A percentile compares a stretch with the other conserved stretches of the same genome.
Evolutionary conservation across 2,888 invertebrate genomes (phyloP).

Genomic region (Sesamia inferens): DNA sequence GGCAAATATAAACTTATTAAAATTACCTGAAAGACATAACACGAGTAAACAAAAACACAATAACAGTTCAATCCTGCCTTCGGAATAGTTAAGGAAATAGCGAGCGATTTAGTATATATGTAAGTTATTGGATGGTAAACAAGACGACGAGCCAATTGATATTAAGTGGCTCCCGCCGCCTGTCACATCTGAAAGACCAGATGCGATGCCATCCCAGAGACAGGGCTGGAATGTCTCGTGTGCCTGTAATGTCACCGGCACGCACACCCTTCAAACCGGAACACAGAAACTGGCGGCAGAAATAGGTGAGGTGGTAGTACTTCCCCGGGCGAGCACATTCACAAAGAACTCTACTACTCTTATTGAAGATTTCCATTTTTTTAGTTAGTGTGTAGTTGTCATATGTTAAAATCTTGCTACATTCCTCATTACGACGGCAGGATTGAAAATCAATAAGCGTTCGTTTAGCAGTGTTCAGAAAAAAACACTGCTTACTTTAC

Average conservation of each 20-base stretch:
- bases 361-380: not conserved
- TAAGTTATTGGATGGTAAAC: not conserved
- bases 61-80: not conserved
- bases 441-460: not conserved
- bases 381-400: too few species aligned
- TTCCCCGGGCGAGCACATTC: not conserved
- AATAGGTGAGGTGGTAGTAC: conserved; percentile 10
- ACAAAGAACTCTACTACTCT: conserved; percentile 10
- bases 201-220: not conserved
- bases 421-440: conserved; percentile 7
- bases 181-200: not conserved
- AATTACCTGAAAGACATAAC: not conserved
- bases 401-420: not conserved
- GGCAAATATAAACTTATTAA: not conserved
- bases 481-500: too few species aligned
- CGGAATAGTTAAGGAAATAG: not conserved
- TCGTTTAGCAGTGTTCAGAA: not conserved
- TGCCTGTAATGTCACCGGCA: conserved; percentile 8
- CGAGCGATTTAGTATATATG: too few species aligned
- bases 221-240: not conserved
- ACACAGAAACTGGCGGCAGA: not conserved
- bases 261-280: not conserved
- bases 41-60: not conserved
- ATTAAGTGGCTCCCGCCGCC: not conserved
- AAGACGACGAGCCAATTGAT: not conserved